phyloP scores from a whole-genome alignment of 1,140 invertebrate species.

The Ladona fulva region DNA sequence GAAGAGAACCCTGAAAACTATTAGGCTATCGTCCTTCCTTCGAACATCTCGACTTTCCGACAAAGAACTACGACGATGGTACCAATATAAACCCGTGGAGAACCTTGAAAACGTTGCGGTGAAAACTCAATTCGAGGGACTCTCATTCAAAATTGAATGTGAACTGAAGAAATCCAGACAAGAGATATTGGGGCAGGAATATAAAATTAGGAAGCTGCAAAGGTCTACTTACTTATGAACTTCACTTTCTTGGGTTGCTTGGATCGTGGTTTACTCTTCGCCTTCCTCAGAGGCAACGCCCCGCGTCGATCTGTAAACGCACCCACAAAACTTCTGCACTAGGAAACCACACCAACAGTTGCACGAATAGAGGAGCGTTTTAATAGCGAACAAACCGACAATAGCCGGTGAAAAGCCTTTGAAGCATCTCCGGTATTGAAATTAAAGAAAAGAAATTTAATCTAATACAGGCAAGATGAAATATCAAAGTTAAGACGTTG shows the following conservation, averaged over 20 bases:
- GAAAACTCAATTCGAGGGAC: background rate
- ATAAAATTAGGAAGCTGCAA: background rate
- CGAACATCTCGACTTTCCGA: no score
- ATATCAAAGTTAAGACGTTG: no score
- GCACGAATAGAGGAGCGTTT: background rate
- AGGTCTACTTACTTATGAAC: conserved; percentile 71
- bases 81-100: no score
- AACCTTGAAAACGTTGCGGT: no score
- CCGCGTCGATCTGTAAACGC: conserved; percentile 47
- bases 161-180: background rate
- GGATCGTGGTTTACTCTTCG: conserved; percentile 55
- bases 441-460: no score
- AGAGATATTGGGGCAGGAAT: background rate
- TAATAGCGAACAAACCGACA: no score
- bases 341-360: conserved; percentile 14
- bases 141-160: background rate
- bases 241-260: conserved; percentile 78
- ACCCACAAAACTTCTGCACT: conserved; percentile 29
- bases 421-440: no score
- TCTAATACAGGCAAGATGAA: no score
- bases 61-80: no score
- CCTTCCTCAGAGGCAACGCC: conserved; percentile 61
- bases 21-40: no score
- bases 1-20: no score
- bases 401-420: no score